These are phyloP conservation scores for Cettia cetti DNA, from an alignment of 2,113 vertebrate species.

Conservation along the genomic window DNA sequence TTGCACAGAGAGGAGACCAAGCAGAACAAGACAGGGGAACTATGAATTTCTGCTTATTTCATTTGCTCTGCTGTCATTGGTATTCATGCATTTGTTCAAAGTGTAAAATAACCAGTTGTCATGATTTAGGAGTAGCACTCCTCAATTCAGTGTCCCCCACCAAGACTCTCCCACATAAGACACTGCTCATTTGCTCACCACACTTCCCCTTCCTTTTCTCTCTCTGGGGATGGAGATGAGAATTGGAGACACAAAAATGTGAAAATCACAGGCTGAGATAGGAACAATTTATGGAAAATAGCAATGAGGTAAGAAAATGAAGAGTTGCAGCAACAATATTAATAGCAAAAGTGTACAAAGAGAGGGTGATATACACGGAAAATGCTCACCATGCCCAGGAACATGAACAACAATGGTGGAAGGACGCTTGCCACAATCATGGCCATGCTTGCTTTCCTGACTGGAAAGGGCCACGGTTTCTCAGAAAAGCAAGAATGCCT, in stretches of 20 bases:
- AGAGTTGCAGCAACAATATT: neutral
- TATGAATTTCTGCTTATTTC: neutral
- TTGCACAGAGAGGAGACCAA: neutral
- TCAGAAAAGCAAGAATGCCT: neutral
- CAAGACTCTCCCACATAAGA: neutral
- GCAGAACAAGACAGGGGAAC: neutral
- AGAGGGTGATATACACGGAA: neutral
- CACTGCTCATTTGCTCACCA: neutral
- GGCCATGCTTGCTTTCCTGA: neutral
- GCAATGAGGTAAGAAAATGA: neutral
- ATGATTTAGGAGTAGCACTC: neutral
- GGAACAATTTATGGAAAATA: neutral
- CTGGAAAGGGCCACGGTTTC: accelerated
- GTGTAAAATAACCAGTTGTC: neutral
- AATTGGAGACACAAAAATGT: neutral
- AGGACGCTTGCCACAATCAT: neutral
- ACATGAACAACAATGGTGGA: no score
- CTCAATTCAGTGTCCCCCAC: neutral
- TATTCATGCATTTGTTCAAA: neutral
- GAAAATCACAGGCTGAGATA: neutral
- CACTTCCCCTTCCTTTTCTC: neutral
- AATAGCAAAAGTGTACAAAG: neutral
- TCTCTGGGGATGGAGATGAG: neutral
- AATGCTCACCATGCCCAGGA: neutral
- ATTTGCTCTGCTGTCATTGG: neutral